Evolutionary conservation across 1,140 invertebrate genomes (phyloP).

Genomic region (Gryon sp.): DNA sequence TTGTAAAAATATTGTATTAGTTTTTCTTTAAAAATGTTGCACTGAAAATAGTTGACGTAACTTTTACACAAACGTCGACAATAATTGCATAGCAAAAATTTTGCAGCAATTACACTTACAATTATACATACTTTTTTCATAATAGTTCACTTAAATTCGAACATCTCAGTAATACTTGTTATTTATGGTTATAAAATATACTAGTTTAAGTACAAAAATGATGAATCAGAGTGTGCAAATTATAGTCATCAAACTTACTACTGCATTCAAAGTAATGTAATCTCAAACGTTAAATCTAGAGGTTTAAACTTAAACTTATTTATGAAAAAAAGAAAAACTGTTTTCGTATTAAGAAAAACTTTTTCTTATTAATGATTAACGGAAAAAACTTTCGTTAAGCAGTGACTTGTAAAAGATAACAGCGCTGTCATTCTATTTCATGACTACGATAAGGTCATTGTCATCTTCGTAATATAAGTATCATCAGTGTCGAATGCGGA

Average conservation of each 20-base stretch:
- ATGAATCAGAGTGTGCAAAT: no score
- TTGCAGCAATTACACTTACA: not conserved
- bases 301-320: no score
- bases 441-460: slow-evolving; percentile 39
- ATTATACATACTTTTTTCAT: not conserved
- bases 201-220: no score
- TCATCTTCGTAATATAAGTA: slow-evolving; percentile 36
- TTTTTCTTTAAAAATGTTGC: no score
- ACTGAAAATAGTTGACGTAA: no score
- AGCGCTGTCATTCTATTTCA: not conserved
- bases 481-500: slow-evolving; percentile 37
- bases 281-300: no score
- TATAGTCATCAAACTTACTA: no score
- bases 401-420: slow-evolving; percentile 3
- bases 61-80: slow-evolving; percentile 5
- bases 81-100: slow-evolving; percentile 12
- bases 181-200: no score
- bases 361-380: not conserved
- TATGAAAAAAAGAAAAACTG: not conserved
- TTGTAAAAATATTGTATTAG: no score
- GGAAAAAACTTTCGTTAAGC: not conserved
- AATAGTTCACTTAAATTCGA: not conserved
- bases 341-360: no score
- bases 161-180: not conserved
- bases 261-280: no score